phyloP scores from a whole-genome alignment of 2,113 vertebrate species.

The Rhinoderma darwinii region DNA sequence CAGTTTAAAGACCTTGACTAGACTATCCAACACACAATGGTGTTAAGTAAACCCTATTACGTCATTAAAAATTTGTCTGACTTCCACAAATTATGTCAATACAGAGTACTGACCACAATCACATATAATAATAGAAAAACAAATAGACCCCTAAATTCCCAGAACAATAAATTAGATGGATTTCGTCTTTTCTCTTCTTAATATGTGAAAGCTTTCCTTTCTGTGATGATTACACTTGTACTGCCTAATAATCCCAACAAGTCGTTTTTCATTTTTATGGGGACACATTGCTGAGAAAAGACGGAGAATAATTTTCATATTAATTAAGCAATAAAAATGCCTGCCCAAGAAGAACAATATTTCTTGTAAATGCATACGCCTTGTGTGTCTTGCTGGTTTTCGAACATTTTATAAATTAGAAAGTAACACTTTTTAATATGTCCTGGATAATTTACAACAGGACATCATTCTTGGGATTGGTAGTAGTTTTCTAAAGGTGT shows the following conservation, averaged over 20 bases:
- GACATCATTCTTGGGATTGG: constrained; percentile 38
- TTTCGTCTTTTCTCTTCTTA: constrained; percentile 13
- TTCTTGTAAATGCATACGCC: constrained; percentile 50
- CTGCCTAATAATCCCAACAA: constrained; percentile 49
- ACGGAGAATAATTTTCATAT: constrained; percentile 55
- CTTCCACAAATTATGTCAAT: background rate
- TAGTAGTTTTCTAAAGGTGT: constrained; percentile 2
- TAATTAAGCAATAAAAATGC: constrained; percentile 60
- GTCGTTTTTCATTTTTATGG: constrained; percentile 55
- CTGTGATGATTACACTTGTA: constrained; percentile 45
- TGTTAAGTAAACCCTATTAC: background rate
- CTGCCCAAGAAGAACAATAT: constrained; percentile 52
- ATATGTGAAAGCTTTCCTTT: constrained; percentile 42
- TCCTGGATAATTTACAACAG: constrained; percentile 21
- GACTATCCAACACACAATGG: background rate
- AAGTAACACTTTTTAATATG: constrained; percentile 44
- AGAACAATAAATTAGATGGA: background rate
- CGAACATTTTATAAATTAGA: constrained; percentile 51
- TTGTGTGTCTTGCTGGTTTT: constrained; percentile 49
- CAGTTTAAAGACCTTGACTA: background rate
- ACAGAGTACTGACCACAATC: background rate
- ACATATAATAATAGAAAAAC: background rate
- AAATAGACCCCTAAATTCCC: constrained; percentile 8
- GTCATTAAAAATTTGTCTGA: background rate
- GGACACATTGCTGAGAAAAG: constrained; percentile 49